These are phyloP conservation scores for Panonychus citri DNA, from an alignment of 1,140 invertebrate species.

Conservation along the genomic window DNA sequence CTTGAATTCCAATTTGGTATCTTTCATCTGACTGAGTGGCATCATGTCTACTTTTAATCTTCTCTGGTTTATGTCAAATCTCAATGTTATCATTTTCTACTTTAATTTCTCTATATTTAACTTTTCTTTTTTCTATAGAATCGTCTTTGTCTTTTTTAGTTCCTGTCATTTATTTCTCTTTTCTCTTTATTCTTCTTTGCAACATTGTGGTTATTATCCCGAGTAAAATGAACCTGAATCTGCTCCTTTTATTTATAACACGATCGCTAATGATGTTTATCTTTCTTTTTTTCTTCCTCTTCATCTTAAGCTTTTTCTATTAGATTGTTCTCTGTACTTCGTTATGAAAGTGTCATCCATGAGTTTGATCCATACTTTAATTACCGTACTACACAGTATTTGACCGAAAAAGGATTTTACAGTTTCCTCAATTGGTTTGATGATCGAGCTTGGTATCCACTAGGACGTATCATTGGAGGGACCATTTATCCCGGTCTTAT, in stretches of 20 bases:
- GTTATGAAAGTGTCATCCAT: slow-evolving; percentile 93
- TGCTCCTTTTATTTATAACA: background rate
- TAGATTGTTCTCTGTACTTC: slow-evolving; percentile 77
- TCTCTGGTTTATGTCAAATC: too few relatives aligned
- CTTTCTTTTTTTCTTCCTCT: slow-evolving; percentile 23
- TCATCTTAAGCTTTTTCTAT: slow-evolving; percentile 86
- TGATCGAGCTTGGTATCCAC: slow-evolving; percentile 91
- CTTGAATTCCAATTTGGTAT: too few relatives aligned
- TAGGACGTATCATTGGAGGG: slow-evolving; percentile 86
- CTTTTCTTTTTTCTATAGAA: too few relatives aligned
- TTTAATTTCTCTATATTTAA: too few relatives aligned
- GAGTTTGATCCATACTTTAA: slow-evolving; percentile 99
- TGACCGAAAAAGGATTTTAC: slow-evolving; percentile 90
- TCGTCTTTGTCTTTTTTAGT: too few relatives aligned
- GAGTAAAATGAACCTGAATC: too few relatives aligned
- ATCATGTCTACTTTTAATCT: too few relatives aligned
- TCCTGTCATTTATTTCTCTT: too few relatives aligned
- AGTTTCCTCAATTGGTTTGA: slow-evolving; percentile 98
- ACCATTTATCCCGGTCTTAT: slow-evolving; percentile 92
- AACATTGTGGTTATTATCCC: too few relatives aligned
- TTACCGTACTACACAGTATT: slow-evolving; percentile 80
- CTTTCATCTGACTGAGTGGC: too few relatives aligned
- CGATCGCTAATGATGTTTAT: background rate
- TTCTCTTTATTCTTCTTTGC: too few relatives aligned
- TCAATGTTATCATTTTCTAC: too few relatives aligned